A percentile compares a stretch with the other conserved stretches of the same genome.
phyloP scores from a whole-genome alignment of 2,888 invertebrate species.

The Xanthia icteritia region DNA sequence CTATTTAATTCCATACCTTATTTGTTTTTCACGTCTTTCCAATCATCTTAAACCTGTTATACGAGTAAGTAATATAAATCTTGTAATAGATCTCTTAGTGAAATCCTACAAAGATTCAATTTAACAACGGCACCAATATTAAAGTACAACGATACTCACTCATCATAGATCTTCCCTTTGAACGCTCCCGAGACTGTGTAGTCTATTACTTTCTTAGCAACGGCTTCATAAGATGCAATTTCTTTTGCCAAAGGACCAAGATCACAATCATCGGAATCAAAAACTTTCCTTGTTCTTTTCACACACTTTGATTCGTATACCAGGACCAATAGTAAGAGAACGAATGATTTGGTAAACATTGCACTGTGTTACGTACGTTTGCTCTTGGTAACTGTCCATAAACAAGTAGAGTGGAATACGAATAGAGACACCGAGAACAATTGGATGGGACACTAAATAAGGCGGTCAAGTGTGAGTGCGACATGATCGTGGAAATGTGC shows the following conservation, averaged over 20 bases:
- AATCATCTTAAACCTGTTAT: background rate
- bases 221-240: slow-evolving; percentile 90
- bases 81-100: background rate
- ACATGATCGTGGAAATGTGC: slow-evolving; percentile 6
- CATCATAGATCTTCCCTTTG: slow-evolving; percentile 90
- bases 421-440: slow-evolving; percentile 25
- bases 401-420: slow-evolving; percentile 32
- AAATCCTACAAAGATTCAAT: slow-evolving; percentile 32
- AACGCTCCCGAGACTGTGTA: slow-evolving; percentile 86
- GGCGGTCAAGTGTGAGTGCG: slow-evolving; percentile 25
- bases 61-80: background rate
- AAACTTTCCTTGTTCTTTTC: slow-evolving; percentile 16
- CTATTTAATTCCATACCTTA: background rate
- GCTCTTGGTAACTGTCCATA: slow-evolving; percentile 19
- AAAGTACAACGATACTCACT: slow-evolving; percentile 78
- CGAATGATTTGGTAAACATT: slow-evolving; percentile 40
- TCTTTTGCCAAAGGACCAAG: slow-evolving; percentile 83
- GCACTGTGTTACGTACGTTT: slow-evolving; percentile 33
- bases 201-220: slow-evolving; percentile 89
- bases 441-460: slow-evolving; percentile 19
- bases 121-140: slow-evolving; percentile 21
- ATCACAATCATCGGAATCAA: slow-evolving; percentile 69
- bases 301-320: slow-evolving; percentile 34
- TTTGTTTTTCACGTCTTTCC: background rate
- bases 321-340: slow-evolving; percentile 20